Evolutionary conservation across 2,888 invertebrate species (phyloP).

Genomic region (Pachydiplax longipennis): DNA sequence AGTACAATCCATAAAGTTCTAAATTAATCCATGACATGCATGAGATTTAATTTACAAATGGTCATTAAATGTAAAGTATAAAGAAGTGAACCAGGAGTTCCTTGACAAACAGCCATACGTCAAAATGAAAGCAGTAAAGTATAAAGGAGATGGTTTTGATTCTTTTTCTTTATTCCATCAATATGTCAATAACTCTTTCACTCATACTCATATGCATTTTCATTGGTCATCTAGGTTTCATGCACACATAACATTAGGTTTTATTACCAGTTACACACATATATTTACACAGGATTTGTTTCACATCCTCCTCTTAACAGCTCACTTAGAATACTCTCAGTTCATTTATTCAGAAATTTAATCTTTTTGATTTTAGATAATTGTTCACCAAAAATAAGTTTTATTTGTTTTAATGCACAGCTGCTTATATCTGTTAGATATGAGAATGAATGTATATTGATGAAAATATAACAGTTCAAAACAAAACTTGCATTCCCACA

Average conservation of each 20-base stretch:
- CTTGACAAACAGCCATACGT: too few relatives aligned
- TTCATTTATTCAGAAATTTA: background rate
- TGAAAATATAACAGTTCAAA: background rate
- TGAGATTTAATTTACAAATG: too few relatives aligned
- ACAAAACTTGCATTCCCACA: background rate
- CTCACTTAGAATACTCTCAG: background rate
- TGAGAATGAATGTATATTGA: too few relatives aligned
- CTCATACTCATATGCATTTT: background rate
- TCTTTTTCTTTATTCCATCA: background rate
- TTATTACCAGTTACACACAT: background rate
- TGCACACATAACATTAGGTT: background rate
- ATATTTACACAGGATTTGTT: background rate
- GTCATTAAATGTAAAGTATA: too few relatives aligned
- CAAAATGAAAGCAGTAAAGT: too few relatives aligned
- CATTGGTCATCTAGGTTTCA: background rate
- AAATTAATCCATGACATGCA: too few relatives aligned
- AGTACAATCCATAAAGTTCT: too few relatives aligned
- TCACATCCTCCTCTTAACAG: background rate
- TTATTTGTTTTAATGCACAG: background rate
- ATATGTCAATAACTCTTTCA: background rate
- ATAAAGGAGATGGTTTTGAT: background rate
- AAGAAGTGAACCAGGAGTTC: too few relatives aligned
- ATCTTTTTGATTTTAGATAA: background rate
- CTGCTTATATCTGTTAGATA: background rate
- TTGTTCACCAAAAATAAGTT: background rate